These are phyloP conservation scores for Anoplolepis gracilipes DNA, from an alignment of 1,140 invertebrate species.

Conservation along the genomic window DNA sequence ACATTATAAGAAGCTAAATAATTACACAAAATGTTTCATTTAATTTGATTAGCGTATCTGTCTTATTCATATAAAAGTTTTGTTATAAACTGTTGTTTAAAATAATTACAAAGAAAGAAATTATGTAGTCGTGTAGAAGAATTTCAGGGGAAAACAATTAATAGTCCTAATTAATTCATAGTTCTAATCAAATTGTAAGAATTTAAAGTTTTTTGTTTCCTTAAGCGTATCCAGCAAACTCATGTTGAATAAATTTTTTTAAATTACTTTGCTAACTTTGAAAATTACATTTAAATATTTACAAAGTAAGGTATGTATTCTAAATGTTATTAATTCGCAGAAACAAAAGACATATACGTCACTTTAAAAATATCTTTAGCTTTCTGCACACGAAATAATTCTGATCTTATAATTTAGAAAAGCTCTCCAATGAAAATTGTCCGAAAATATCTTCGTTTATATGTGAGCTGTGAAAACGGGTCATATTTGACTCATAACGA, in stretches of 20 bases:
- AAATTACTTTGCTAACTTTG: background rate
- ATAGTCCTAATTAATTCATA: background rate
- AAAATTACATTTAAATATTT: background rate
- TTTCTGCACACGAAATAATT: background rate
- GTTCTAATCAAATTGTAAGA: background rate
- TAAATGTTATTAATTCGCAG: background rate
- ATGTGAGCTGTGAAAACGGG: conserved; percentile 18
- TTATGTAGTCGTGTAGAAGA: background rate
- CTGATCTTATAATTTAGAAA: conserved; percentile 33
- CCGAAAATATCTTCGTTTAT: conserved; percentile 21
- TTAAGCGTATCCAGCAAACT: background rate
- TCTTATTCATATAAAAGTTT: conserved; percentile 48
- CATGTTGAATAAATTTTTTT: background rate
- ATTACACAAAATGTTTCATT: conserved; percentile 26
- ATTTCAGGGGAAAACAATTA: conserved; percentile 11
- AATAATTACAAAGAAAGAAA: conserved; percentile 18
- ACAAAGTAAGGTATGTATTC: background rate
- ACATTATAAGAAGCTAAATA: conserved; percentile 26
- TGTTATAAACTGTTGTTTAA: conserved; percentile 27
- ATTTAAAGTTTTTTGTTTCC: background rate
- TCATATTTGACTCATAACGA: conserved; percentile 46
- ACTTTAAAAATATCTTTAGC: background rate
- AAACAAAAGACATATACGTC: background rate
- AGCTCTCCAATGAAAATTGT: background rate
- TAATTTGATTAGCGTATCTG: conserved; percentile 9